Evolutionary conservation across 2,797 vertebrate genomes (phyloP).

Genomic region (Labeo calbasu): DNA sequence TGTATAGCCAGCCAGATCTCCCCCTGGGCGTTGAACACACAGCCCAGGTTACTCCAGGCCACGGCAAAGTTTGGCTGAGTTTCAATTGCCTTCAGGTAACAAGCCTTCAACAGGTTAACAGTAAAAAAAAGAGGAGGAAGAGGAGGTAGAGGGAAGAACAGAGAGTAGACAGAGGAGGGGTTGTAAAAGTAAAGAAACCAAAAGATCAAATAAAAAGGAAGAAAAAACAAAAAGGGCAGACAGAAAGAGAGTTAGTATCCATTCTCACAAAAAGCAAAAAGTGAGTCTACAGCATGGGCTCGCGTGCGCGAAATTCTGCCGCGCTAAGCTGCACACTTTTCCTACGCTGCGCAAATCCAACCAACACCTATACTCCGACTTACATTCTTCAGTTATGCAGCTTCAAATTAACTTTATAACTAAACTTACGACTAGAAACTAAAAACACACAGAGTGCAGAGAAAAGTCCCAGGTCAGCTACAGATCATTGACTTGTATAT

Average conservation of each 20-base stretch:
- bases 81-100: slow-evolving; percentile 99
- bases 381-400: slow-evolving; percentile 90
- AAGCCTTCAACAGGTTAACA: slow-evolving; percentile 91
- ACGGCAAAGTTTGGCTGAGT: slow-evolving; percentile 99
- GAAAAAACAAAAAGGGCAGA: slow-evolving; percentile 80
- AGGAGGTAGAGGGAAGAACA: slow-evolving; percentile 65
- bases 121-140: slow-evolving; percentile 68
- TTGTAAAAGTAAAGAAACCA: slow-evolving; percentile 75
- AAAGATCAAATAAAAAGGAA: slow-evolving; percentile 77
- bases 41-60: slow-evolving; percentile 99
- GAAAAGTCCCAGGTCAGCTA: not conserved
- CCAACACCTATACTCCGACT: slow-evolving; percentile 89
- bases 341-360: slow-evolving; percentile 98
- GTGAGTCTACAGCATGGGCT: slow-evolving; percentile 99
- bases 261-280: slow-evolving; percentile 91
- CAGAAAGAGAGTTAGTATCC: slow-evolving; percentile 85
- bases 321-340: slow-evolving; percentile 97
- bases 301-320: slow-evolving; percentile 90
- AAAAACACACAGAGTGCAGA: not conserved
- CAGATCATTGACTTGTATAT: not conserved
- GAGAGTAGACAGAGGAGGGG: slow-evolving; percentile 67
- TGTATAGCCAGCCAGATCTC: slow-evolving; percentile 99
- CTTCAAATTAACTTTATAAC: slow-evolving; percentile 7
- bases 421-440: not conserved
- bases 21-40: slow-evolving; percentile 99